These are phyloP conservation scores for Napeogenes inachia DNA, from an alignment of 2,888 invertebrate genomes.

Conservation along the genomic window DNA sequence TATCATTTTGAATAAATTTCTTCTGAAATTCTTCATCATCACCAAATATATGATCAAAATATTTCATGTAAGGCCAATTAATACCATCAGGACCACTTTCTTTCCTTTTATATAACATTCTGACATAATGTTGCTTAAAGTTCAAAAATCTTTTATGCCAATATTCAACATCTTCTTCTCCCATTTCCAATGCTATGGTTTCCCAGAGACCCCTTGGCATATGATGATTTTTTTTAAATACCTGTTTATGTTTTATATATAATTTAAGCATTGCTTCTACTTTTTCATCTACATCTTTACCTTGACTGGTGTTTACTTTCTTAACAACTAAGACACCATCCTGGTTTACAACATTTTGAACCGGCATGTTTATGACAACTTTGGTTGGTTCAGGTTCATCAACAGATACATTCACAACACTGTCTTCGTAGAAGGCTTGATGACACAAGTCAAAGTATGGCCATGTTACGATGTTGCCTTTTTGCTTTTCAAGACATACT, in stretches of 20 bases:
- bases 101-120: slow-evolving; percentile 50
- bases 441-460: slow-evolving; percentile 53
- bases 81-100: slow-evolving; percentile 41
- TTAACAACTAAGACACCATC: slow-evolving; percentile 43
- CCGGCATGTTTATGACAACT: slow-evolving; percentile 20
- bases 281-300: slow-evolving; percentile 43
- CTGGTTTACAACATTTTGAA: slow-evolving; percentile 27
- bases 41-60: slow-evolving; percentile 60
- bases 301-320: slow-evolving; percentile 36
- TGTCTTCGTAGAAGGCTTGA: slow-evolving; percentile 59
- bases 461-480: slow-evolving; percentile 48
- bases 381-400: slow-evolving; percentile 23
- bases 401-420: slow-evolving; percentile 29
- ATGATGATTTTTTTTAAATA: slow-evolving; percentile 43
- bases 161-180: slow-evolving; percentile 57
- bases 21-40: slow-evolving; percentile 54
- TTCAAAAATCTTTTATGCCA: slow-evolving; percentile 67
- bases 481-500: slow-evolving; percentile 41
- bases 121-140: slow-evolving; percentile 63
- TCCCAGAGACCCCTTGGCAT: slow-evolving; percentile 60
- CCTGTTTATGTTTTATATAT: slow-evolving; percentile 56
- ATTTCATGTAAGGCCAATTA: slow-evolving; percentile 60
- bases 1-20: slow-evolving; percentile 30
- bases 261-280: slow-evolving; percentile 56
- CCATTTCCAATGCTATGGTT: slow-evolving; percentile 57